Evolutionary conservation across 2,113 vertebrate genomes (phyloP), one percentile per base, ranked within the genome.

Genomic region (Zosterops japonicus): DNA sequence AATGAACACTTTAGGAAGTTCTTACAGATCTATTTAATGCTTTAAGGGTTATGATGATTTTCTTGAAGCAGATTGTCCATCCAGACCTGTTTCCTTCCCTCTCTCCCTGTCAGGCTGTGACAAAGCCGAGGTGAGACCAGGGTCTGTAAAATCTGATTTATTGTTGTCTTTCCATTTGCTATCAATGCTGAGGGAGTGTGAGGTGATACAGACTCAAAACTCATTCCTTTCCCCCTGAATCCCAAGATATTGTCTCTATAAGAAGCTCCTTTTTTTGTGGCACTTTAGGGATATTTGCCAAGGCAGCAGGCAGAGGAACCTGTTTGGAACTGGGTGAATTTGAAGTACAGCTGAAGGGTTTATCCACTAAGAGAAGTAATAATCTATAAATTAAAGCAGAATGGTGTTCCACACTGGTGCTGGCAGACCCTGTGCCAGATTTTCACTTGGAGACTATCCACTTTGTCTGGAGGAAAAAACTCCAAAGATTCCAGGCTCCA

Each of bases 121-220:
- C 99, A 99, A 94, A 99, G 99, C 84, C 72, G 98, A 84, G 98
- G 99, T 47, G 99, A 99, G 76, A 99, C 98, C 5, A 97, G 99
- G 72, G 99, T 99, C 95, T 99, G 99, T 94, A 99, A 99, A 94
- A 99, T 99, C 99, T 3, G 99, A 99, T 95, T 95, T 99, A 98
- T 4, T 98, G 98, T 1, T 99, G 99, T 82, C 98, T 99, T 42
- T 99, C 99, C 0, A 98, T 99, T 99, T 91, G 99, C 99, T 60
- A 98, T 99, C 28, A 99, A 99, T 33, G 90, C 99, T 2, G 99
- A 99, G 3, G 98, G 99, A 47, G 98, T 99, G 42, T 98, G 99
- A 14, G 99, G 99, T 33, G 98, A 98, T 69, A 98, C 99, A 94
- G 99, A 99, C 96, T 99, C 97, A 99, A 59, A 68, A 24, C 2